Conservation (phyloP, 2,797 vertebrate genomes). For the Huso huso region DNA sequence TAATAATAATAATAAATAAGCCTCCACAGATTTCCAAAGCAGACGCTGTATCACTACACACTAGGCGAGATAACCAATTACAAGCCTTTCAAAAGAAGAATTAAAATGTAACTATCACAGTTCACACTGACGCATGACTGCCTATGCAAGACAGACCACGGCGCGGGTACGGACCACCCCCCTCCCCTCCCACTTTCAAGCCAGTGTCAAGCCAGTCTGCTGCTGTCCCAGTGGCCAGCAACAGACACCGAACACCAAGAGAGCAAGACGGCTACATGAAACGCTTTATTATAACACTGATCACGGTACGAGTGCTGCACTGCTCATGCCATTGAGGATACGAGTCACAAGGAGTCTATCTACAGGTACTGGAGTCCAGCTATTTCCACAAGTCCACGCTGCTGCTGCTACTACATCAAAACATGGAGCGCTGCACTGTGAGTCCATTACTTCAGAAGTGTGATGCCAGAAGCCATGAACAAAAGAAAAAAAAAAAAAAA, state of each 20-base stretch:
- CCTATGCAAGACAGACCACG: no score
- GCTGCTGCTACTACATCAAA: slow-evolving; percentile 31
- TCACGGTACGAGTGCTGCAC: background rate
- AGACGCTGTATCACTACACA: no score
- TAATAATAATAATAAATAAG: no score
- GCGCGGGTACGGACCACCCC: background rate
- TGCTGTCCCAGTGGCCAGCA: slow-evolving; percentile 22
- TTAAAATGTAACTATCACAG: slow-evolving; percentile 6
- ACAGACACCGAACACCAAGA: slow-evolving; percentile 15
- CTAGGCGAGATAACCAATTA: no score
- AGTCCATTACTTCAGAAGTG: slow-evolving; percentile 80
- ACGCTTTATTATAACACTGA: no score
- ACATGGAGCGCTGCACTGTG: slow-evolving; percentile 82
- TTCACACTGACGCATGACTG: background rate
- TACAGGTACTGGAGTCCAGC: background rate
- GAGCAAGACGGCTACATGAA: background rate
- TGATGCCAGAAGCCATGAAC: slow-evolving; percentile 91
- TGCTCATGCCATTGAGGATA: background rate
- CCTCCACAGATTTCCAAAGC: no score
- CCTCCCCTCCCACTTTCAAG: slow-evolving; percentile 9
- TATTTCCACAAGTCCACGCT: slow-evolving; percentile 29
- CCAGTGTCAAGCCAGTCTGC: slow-evolving; percentile 33
- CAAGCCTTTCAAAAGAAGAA: background rate
- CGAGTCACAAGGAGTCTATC: background rate
- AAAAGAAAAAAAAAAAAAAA: slow-evolving; percentile 49